Evolutionary conservation across 2,113 vertebrate genomes (phyloP).

Genomic region (Podilymbus podiceps): DNA sequence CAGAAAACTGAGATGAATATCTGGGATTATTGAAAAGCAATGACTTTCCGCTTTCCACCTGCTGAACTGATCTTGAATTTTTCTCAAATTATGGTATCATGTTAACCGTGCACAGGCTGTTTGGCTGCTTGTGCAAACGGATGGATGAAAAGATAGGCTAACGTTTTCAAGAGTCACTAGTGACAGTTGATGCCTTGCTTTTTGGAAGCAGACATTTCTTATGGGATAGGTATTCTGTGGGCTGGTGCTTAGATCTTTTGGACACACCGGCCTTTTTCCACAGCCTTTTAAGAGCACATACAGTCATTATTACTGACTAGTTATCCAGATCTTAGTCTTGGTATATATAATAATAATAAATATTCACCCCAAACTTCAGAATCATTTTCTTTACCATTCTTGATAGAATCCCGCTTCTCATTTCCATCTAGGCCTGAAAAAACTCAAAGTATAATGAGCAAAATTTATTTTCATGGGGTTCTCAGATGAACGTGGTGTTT

Average conservation of each 20-base stretch:
- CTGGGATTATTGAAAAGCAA: neutral
- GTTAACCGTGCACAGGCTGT: neutral
- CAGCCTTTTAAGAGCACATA: neutral
- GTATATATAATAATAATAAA: neutral
- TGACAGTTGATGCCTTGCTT: neutral
- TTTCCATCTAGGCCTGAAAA: neutral
- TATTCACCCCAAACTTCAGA: neutral
- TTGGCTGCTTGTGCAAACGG: neutral
- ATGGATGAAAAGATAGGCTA: neutral
- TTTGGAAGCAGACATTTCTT: neutral
- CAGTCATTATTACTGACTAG: neutral
- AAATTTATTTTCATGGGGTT: neutral
- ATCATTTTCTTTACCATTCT: neutral
- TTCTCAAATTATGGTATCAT: neutral
- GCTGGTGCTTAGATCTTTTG: neutral
- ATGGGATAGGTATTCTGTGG: neutral
- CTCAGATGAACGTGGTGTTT: neutral
- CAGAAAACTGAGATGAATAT: neutral
- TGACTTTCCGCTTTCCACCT: neutral
- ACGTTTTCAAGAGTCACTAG: neutral
- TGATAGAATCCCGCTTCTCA: neutral
- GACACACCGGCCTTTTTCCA: neutral
- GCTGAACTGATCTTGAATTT: slow-evolving; percentile 1
- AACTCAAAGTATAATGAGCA: neutral
- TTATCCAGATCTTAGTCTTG: neutral